phyloP scores from a whole-genome alignment of 2,797 vertebrate genomes.

The Bradypodion ventrale region DNA sequence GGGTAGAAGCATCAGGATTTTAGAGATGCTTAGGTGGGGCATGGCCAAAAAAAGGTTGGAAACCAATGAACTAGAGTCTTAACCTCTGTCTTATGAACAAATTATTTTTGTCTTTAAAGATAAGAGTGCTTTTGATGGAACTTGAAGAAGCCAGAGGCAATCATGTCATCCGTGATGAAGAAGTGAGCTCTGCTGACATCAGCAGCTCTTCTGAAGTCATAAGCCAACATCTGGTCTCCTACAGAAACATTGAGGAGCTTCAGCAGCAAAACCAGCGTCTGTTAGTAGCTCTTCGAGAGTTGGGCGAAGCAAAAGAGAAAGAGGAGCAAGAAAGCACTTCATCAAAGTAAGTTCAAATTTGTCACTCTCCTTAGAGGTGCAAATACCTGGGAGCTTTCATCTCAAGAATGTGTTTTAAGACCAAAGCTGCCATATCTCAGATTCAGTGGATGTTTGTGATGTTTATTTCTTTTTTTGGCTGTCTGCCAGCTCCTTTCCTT shows the following conservation, averaged over 20 bases:
- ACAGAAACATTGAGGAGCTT: conserved; percentile 93
- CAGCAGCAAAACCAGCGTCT: conserved; percentile 97
- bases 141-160: conserved; percentile 97
- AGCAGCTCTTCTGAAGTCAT: conserved; percentile 96
- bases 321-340: conserved; percentile 87
- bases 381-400: too few species aligned
- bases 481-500: background rate
- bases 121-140: conserved; percentile 92
- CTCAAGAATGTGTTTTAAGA: too few species aligned
- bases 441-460: background rate
- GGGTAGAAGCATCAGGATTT: too few species aligned
- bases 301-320: conserved; percentile 88
- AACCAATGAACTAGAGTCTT: background rate
- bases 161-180: conserved; percentile 88
- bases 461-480: too few species aligned
- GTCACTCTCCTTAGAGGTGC: background rate
- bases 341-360: conserved; percentile 76
- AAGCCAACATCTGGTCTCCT: conserved; percentile 93
- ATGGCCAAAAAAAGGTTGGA: too few species aligned
- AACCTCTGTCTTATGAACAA: fast-evolving
- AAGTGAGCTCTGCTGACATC: conserved; percentile 88
- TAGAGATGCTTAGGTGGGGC: too few species aligned
- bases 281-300: conserved; percentile 88
- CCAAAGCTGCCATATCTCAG: background rate
- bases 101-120: conserved; percentile 72